Evolutionary conservation across 2,888 invertebrate species (phyloP).

Genomic region (Melanostoma scalare): DNA sequence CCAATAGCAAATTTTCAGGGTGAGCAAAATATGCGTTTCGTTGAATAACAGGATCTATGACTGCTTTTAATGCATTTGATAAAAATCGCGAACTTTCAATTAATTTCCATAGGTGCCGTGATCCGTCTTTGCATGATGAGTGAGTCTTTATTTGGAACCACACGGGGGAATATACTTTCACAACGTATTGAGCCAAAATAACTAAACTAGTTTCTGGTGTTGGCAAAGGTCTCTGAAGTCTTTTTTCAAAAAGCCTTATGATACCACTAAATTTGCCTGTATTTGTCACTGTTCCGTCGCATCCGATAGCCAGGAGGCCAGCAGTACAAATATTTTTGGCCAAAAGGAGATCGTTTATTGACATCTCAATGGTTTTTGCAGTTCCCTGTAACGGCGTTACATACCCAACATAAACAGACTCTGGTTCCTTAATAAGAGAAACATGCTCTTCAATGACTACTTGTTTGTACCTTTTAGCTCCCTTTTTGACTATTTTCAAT

Average conservation of each 20-base stretch:
- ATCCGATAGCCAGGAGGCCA: conserved; percentile 1
- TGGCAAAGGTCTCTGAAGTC: conserved; percentile 9
- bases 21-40: conserved; percentile 12
- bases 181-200: not conserved
- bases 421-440: too few species aligned
- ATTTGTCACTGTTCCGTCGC: conserved; percentile 13
- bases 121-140: not conserved
- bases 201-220: not conserved
- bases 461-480: too few species aligned
- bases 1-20: conserved; percentile 15
- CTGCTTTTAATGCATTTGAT: not conserved
- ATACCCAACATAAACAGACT: too few species aligned
- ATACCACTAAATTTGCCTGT: conserved; percentile 29
- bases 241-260: conserved; percentile 19
- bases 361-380: not conserved
- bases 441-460: too few species aligned
- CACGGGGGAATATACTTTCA: not conserved
- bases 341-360: not conserved
- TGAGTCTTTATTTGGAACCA: not conserved
- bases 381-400: not conserved
- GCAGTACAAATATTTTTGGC: too few species aligned
- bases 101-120: conserved; percentile 10
- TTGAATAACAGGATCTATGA: conserved; percentile 8
- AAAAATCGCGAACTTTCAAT: conserved; percentile 2
- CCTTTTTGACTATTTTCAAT: not conserved